These are phyloP conservation scores for Anneissia japonica DNA, from an alignment of 35 echinoderm and acorn worm species.

Conservation along the genomic window DNA sequence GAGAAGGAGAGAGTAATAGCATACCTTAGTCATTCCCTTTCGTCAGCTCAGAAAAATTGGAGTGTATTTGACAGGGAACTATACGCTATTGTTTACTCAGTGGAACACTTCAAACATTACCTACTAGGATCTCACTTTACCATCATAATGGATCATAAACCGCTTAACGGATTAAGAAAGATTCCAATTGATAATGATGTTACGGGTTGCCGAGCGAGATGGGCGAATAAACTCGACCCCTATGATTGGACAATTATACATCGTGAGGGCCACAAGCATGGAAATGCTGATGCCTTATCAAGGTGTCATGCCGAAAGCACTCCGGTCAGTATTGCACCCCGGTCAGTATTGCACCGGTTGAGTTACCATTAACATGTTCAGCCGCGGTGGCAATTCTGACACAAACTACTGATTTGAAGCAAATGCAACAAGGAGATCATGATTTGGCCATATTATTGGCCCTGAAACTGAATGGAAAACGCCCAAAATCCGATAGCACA, in stretches of 20 bases:
- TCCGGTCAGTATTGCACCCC: no score
- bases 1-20: constrained; percentile 37
- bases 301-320: no score
- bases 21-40: constrained; percentile 31
- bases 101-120: constrained; percentile 36
- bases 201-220: constrained; percentile 24
- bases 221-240: constrained; percentile 21
- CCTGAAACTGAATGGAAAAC: no score
- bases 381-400: no score
- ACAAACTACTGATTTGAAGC: no score
- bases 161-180: constrained; percentile 19
- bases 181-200: constrained; percentile 28
- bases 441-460: no score
- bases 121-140: neutral
- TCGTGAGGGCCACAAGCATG: constrained; percentile 13
- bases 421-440: no score
- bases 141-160: neutral
- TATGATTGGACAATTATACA: constrained; percentile 32
- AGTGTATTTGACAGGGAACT: constrained; percentile 19
- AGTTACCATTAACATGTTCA: no score
- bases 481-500: no score
- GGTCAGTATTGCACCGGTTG: no score
- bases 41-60: neutral
- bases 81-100: constrained; percentile 25
- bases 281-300: constrained; percentile 14